Conservation (phyloP, 2,113 vertebrate species). For the Acanthochromis polyacanthus region DNA sequence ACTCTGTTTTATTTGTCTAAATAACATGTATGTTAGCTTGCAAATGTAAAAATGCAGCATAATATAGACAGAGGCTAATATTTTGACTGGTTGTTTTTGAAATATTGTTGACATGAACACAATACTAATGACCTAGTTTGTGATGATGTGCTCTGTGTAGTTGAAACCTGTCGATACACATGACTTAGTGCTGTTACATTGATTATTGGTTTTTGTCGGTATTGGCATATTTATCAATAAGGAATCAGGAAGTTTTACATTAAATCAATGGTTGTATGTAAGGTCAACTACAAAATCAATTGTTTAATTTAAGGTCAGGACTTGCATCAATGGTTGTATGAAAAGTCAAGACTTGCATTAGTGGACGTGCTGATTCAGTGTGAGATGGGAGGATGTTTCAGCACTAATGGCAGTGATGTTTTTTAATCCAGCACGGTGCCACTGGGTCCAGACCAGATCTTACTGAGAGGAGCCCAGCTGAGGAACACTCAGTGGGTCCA, state of each 20-base stretch:
- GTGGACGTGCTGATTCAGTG: not conserved
- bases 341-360: no score
- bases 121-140: no score
- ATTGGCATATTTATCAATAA: constrained; percentile 11
- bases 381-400: not conserved
- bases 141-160: no score
- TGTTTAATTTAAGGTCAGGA: no score
- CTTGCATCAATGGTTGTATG: no score
- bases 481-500: constrained; percentile 99
- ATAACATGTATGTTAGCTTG: no score
- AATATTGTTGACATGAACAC: no score
- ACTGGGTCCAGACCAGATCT: constrained; percentile 96
- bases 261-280: constrained; percentile 6
- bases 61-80: no score
- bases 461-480: constrained; percentile 95
- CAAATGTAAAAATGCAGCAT: no score
- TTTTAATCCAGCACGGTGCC: constrained; percentile 88
- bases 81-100: no score
- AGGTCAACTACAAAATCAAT: not conserved
- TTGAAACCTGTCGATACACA: not conserved
- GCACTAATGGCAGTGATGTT: constrained; percentile 21
- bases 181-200: not conserved
- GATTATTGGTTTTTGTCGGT: not conserved
- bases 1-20: not conserved
- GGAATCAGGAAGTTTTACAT: not conserved